Conservation (phyloP, 2,797 vertebrate genomes). For the Paratrypauchen microcephalus region DNA sequence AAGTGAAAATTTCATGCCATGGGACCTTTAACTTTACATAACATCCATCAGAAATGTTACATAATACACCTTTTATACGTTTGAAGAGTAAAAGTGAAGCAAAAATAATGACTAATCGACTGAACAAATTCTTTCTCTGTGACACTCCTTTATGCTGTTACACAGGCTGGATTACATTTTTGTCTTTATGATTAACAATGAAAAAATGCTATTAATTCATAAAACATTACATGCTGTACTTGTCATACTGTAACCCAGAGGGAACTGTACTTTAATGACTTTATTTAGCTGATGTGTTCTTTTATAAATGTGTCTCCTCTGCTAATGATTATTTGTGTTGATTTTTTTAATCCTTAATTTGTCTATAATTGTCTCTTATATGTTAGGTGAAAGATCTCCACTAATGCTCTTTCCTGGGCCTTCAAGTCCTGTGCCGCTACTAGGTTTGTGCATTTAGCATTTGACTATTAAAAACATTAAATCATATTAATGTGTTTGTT, state of each 20-base stretch:
- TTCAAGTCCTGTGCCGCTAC: rapidly evolving
- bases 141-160: not conserved
- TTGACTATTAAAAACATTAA: not conserved
- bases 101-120: not conserved
- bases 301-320: not conserved
- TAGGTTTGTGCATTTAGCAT: not conserved
- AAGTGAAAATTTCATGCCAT: no score
- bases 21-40: no score
- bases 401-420: not conserved
- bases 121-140: not conserved
- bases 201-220: not conserved
- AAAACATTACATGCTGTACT: not conserved
- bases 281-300: not conserved
- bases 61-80: no score
- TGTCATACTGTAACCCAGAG: not conserved
- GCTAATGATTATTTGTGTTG: not conserved
- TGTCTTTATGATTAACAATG: not conserved
- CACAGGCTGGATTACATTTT: not conserved
- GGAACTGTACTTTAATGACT: not conserved
- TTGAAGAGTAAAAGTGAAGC: not conserved
- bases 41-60: no score
- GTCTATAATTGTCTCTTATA: not conserved
- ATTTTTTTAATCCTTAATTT: not conserved
- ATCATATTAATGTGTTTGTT: no score
- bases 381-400: slow-evolving; percentile 19